Percentiles rank a stretch among this genome's conserved stretches.
Conservation (phyloP, 2,113 vertebrate species). For the Tautogolabrus adspersus region DNA sequence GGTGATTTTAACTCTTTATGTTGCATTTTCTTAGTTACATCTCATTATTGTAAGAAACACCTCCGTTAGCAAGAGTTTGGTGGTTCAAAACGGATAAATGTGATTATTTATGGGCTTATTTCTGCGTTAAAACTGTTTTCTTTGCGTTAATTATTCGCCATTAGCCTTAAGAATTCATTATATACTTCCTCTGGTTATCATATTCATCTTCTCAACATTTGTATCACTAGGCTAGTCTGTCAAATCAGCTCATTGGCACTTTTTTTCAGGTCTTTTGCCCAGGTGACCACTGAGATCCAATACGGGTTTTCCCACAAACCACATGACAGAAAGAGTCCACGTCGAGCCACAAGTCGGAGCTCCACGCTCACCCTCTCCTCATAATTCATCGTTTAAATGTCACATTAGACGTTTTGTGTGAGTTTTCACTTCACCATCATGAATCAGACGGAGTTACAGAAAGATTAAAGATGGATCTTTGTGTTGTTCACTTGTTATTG, state of each 20-base stretch:
- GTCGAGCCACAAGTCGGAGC: background rate
- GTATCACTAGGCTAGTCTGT: background rate
- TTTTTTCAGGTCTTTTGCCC: conserved; percentile 58
- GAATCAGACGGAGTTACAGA: background rate
- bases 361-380: background rate
- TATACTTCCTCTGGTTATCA: too few species aligned
- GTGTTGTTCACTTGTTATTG: background rate
- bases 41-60: conserved; percentile 42
- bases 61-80: background rate
- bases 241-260: background rate
- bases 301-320: conserved; percentile 83
- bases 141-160: accelerated
- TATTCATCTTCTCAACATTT: too few species aligned
- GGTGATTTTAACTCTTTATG: accelerated
- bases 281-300: conserved; percentile 84
- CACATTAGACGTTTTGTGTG: background rate
- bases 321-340: conserved; percentile 71
- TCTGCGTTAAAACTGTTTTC: background rate
- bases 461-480: accelerated
- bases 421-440: background rate
- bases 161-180: too few species aligned
- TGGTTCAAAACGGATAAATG: background rate
- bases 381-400: conserved; percentile 19
- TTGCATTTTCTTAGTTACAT: background rate
- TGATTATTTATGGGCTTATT: background rate